Evolutionary conservation across 2,797 vertebrate genomes (phyloP), one percentile per base, ranked within the genome.

Genomic region (Sebastes hubbsi): DNA sequence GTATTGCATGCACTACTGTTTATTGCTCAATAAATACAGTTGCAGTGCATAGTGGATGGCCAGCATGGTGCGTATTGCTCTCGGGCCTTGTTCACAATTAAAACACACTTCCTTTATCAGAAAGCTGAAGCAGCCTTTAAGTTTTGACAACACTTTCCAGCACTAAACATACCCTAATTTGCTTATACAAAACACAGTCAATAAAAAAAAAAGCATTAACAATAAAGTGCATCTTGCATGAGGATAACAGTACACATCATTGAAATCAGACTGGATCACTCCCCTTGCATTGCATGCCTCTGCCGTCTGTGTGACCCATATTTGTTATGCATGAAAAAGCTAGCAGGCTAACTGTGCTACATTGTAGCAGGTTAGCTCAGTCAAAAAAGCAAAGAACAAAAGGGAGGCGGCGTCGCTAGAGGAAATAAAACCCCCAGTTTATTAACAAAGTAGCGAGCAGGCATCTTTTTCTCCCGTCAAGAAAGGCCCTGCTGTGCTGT

Each of bases 251-350:
- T 25, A 38, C 22, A 36, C 36, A 11, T 14, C 5, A 69, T 71
- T 75, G 12, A 72, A 64, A 76, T 78, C 85, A 72, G 75, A 42
- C 58, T 22, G 66, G 22, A 71, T 80, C 83, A 16, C 77, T 66
- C 72, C 49, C 34, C 38, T 42, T 42, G 38, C 38, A 20, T 30
- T 18, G 77, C 87, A 63, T 76, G 79, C 80, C 38, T 42, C 88
- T 8, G 59, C 76, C 74, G 87, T 63, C 82, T 84, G 74, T 91
- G 93, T 91, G 93, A 94, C 92, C 89, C 91, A 93, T 78, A 92
- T 92, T 77, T 88, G 82, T 84, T 81, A 81, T 80, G 80, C 85
- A 83, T 71, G 14, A 58, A 14, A 61, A 61, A 63, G 90, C 93
- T 92, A 92, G 84, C 88, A 55, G 8, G 93, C 92, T 91, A 94